Conservation (phyloP, 2,113 vertebrate species). For the Centropus bengalensis region DNA sequence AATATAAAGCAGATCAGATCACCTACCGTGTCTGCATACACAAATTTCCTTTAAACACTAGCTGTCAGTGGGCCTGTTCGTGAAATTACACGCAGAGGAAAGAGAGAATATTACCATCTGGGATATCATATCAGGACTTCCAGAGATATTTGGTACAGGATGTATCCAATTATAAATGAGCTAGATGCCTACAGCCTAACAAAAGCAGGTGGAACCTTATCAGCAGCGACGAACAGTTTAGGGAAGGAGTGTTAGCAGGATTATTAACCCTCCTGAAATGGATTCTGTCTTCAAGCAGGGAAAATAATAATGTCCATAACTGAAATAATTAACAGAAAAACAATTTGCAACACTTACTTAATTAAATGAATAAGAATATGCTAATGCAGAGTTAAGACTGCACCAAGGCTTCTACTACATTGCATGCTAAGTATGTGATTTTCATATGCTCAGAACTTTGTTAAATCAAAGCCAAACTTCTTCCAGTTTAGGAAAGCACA, state of each 20-base stretch:
- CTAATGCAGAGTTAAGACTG: conserved; percentile 41
- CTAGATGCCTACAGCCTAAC: conserved; percentile 46
- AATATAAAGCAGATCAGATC: conserved; percentile 23
- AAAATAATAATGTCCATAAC: conserved; percentile 66
- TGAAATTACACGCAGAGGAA: conserved; percentile 48
- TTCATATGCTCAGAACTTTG: conserved; percentile 1
- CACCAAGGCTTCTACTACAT: conserved; percentile 4
- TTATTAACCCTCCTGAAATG: conserved; percentile 66
- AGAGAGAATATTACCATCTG: conserved; percentile 58
- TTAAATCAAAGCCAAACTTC: conserved; percentile 47
- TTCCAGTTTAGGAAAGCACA: conserved; percentile 23
- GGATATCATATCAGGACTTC: conserved; percentile 64
- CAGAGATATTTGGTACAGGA: conserved; percentile 50
- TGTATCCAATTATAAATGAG: conserved; percentile 67
- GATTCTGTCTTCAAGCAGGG: conserved; percentile 24
- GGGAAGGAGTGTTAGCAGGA: conserved; percentile 29
- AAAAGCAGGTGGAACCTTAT: conserved; percentile 57
- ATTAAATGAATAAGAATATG: conserved; percentile 63
- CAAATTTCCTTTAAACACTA: conserved; percentile 38
- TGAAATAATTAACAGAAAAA: conserved; percentile 69
- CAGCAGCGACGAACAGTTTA: conserved; percentile 37
- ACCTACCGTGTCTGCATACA: conserved; percentile 21
- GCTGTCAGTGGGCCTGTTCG: conserved; percentile 47
- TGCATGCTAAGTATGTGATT: conserved; percentile 29
- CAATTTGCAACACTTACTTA: conserved; percentile 59